Percentiles rank a stretch among this genome's conserved stretches.
Conservation (phyloP, 2,888 invertebrate genomes). For the Euphydryas editha region DNA sequence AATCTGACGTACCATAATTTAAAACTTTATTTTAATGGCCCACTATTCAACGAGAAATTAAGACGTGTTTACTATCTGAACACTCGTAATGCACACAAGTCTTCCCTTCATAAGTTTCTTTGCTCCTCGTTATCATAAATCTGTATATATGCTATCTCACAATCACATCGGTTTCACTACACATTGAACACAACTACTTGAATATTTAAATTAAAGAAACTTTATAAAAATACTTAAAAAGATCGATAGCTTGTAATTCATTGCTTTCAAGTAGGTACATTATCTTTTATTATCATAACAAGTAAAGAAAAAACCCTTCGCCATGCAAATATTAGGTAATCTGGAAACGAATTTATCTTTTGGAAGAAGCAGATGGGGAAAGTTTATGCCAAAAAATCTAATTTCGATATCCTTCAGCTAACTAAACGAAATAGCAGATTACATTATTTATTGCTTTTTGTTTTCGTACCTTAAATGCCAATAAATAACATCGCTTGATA, state of each 20-base stretch:
- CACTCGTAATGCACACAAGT: slow-evolving; percentile 77
- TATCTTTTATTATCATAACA: slow-evolving; percentile 8
- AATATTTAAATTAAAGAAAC: background rate
- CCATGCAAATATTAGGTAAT: slow-evolving; percentile 38
- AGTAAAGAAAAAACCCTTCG: slow-evolving; percentile 19
- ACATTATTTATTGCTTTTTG: slow-evolving; percentile 10
- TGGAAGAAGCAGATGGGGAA: slow-evolving; percentile 67
- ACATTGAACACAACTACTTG: slow-evolving; percentile 1
- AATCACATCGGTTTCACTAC: slow-evolving; percentile 3
- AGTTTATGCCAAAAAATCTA: slow-evolving; percentile 53
- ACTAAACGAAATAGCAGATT: slow-evolving; percentile 16
- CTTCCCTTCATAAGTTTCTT: slow-evolving; percentile 71
- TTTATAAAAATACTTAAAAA: background rate
- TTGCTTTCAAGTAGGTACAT: background rate
- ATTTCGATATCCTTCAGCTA: slow-evolving; percentile 23
- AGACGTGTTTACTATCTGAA: slow-evolving; percentile 79
- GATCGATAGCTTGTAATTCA: background rate
- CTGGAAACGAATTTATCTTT: slow-evolving; percentile 61
- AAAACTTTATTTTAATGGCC: slow-evolving; percentile 81
- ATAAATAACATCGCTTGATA: background rate
- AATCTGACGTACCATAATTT: slow-evolving; percentile 80
- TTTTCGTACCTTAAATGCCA: background rate
- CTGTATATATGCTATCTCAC: slow-evolving; percentile 42
- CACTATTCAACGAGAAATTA: slow-evolving; percentile 80
- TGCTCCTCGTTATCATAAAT: slow-evolving; percentile 65